A percentile compares a stretch with the other conserved stretches of the same genome.
Conservation (phyloP, 1,140 invertebrate genomes). For the Drosophila elegans region DNA sequence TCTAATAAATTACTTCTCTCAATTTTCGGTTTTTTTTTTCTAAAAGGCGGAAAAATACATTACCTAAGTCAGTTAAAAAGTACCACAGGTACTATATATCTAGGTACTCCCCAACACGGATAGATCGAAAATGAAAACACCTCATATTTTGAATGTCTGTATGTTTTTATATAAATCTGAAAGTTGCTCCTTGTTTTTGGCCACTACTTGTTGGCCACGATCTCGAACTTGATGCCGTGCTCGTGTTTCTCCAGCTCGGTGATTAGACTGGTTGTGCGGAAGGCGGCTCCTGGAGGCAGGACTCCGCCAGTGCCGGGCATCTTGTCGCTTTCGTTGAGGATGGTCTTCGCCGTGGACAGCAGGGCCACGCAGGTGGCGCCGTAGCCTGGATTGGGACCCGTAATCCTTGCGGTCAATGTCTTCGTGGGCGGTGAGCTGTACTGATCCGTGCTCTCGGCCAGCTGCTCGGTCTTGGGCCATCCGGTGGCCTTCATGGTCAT, state of each 20-base stretch:
- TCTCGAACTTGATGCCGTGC: slow-evolving; percentile 83
- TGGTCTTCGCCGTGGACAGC: slow-evolving; percentile 89
- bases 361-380: slow-evolving; percentile 91
- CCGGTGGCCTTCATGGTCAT: slow-evolving; percentile 91
- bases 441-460: slow-evolving; percentile 87
- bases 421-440: slow-evolving; percentile 88
- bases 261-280: slow-evolving; percentile 77
- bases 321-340: slow-evolving; percentile 91
- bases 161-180: too few species aligned
- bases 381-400: slow-evolving; percentile 92
- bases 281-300: slow-evolving; percentile 83
- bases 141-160: too few species aligned
- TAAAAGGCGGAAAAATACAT: too few species aligned
- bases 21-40: too few species aligned
- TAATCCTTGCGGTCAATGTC: slow-evolving; percentile 88
- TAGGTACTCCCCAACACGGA: too few species aligned
- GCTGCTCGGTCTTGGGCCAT: slow-evolving; percentile 89
- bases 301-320: slow-evolving; percentile 89
- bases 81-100: too few species aligned
- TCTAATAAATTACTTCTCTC: too few species aligned
- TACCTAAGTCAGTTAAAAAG: too few species aligned
- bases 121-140: too few species aligned
- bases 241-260: slow-evolving; percentile 80
- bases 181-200: too few species aligned
- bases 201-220: slow-evolving; percentile 63